Percentiles rank a stretch among this genome's conserved stretches.
These are phyloP conservation scores for Pachymerium ferrugineum DNA, from an alignment of 2,888 invertebrate genomes.

Conservation along the genomic window DNA sequence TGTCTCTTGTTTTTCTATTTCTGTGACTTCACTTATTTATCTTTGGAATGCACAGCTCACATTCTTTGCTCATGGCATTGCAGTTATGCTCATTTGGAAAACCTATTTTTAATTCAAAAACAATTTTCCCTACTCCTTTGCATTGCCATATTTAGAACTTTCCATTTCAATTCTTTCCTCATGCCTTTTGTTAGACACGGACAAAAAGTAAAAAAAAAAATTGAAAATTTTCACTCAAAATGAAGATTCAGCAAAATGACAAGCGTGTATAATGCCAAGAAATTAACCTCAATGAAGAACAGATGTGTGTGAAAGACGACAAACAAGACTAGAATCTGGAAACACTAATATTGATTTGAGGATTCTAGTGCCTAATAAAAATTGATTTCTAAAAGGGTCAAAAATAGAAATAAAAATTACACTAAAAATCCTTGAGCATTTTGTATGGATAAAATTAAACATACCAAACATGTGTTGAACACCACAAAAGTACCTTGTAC, in stretches of 20 bases:
- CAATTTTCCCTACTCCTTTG: neutral
- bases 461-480: neutral
- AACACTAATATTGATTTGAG: neutral
- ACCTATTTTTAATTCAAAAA: slow-evolving; percentile 12
- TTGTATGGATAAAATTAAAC: slow-evolving; percentile 1
- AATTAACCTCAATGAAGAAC: slow-evolving; percentile 18
- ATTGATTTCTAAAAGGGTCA: no score
- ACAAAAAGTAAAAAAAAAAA: no score
- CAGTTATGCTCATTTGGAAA: slow-evolving; percentile 19
- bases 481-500: neutral
- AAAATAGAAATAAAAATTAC: no score
- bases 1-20: neutral
- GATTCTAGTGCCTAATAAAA: no score
- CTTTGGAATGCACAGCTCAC: neutral
- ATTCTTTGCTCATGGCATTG: neutral
- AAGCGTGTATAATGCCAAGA: neutral
- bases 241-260: no score
- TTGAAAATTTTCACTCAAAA: no score
- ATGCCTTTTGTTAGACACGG: neutral
- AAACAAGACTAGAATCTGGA: neutral
- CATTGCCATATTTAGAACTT: neutral
- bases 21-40: slow-evolving; percentile 10
- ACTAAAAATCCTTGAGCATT: no score
- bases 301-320: neutral
- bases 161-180: neutral